Evolutionary conservation across 2,113 vertebrate genomes (phyloP).

Genomic region (Odontesthes bonariensis): DNA sequence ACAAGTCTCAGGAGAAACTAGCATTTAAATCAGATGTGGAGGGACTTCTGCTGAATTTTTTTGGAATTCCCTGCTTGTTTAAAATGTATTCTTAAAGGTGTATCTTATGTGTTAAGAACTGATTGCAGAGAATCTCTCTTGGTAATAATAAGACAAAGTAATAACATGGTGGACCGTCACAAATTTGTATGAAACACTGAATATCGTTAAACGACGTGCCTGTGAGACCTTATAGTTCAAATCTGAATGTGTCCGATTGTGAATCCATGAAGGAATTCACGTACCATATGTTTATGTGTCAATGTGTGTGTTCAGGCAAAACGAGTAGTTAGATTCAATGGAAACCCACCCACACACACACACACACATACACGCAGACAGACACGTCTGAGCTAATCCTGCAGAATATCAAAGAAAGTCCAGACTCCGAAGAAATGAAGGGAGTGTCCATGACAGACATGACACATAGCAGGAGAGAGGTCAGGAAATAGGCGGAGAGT

Average conservation of each 20-base stretch:
- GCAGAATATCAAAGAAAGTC: slow-evolving; percentile 59
- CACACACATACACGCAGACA: slow-evolving; percentile 23
- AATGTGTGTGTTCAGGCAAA: slow-evolving; percentile 22
- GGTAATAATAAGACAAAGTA: neutral
- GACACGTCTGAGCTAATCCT: slow-evolving; percentile 61
- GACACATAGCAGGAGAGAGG: slow-evolving; percentile 43
- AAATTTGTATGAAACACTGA: slow-evolving; percentile 3
- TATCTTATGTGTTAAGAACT: no score
- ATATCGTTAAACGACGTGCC: neutral
- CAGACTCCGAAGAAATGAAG: slow-evolving; percentile 43
- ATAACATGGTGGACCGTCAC: slow-evolving; percentile 13
- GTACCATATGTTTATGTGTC: slow-evolving; percentile 25
- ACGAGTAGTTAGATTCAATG: slow-evolving; percentile 25
- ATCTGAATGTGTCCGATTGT: neutral
- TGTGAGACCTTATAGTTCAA: slow-evolving; percentile 12
- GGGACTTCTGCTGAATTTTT: neutral
- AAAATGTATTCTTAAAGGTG: no score
- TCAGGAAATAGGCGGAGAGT: slow-evolving; percentile 60
- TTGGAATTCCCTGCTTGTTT: neutral
- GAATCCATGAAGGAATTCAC: neutral
- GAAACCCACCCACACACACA: slow-evolving; percentile 30
- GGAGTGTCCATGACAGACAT: slow-evolving; percentile 39
- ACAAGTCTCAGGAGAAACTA: neutral
- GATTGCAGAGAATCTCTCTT: no score
- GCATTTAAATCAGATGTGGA: neutral